phyloP scores from a whole-genome alignment of 2,797 vertebrate species.

The Trachops cirrhosus region DNA sequence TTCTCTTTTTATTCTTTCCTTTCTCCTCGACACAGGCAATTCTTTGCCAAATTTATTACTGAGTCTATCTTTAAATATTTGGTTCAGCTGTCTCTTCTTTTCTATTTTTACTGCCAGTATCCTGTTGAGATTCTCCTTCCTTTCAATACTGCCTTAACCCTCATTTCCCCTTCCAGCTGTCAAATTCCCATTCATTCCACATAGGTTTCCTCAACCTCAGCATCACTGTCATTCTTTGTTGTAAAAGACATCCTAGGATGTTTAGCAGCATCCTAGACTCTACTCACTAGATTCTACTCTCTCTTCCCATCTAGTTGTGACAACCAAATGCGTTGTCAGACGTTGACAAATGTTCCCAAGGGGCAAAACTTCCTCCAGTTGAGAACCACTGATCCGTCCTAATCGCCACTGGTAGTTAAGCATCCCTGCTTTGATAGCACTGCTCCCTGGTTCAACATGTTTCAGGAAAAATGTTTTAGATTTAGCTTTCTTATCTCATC shows the following conservation, averaged over 20 bases:
- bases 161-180: neutral
- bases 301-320: neutral
- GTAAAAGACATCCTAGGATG: neutral
- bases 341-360: neutral
- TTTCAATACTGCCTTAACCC: neutral
- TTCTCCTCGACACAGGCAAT: neutral
- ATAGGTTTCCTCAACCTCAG: neutral
- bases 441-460: neutral
- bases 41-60: neutral
- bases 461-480: neutral
- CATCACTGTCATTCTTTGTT: neutral
- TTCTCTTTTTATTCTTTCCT: conserved; percentile 10
- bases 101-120: neutral
- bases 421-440: neutral
- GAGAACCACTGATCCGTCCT: neutral
- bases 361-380: neutral
- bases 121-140: neutral
- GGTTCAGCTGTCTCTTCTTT: neutral
- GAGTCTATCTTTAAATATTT: conserved; percentile 4
- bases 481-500: neutral
- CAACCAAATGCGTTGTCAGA: neutral
- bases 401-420: neutral
- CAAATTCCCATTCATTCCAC: neutral
- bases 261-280: neutral
- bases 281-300: neutral